phyloP scores from a whole-genome alignment of 1,140 invertebrate genomes.

The Drosophila varians region DNA sequence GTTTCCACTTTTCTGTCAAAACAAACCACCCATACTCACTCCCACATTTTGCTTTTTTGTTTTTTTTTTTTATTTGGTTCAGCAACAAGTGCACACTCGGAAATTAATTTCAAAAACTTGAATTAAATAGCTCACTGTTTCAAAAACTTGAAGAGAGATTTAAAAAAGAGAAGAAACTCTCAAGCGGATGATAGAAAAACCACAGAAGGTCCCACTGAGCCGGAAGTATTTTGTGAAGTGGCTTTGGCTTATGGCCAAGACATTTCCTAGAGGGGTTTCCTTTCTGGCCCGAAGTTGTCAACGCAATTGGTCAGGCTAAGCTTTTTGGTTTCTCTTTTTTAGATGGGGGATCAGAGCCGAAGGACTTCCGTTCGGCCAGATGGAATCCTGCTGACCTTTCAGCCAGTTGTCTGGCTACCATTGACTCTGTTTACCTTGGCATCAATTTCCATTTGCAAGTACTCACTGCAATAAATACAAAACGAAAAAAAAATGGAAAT shows the following conservation, averaged over 20 bases:
- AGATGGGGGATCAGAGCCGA: conserved; percentile 3
- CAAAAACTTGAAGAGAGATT: neutral
- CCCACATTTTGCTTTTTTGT: too few relatives aligned
- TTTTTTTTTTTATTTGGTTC: neutral
- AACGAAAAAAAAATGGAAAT: conserved; percentile 43
- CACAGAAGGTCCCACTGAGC: conserved; percentile 47
- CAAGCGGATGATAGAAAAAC: conserved; percentile 58
- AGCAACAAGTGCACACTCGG: conserved; percentile 68
- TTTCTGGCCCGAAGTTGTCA: conserved; percentile 49
- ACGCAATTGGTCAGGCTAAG: conserved; percentile 48
- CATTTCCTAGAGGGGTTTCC: conserved; percentile 36
- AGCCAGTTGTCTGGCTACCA: conserved; percentile 29
- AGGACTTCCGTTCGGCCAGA: neutral
- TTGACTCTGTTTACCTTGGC: conserved; percentile 71
- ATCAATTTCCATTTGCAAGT: conserved; percentile 83
- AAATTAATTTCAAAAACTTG: conserved; percentile 32
- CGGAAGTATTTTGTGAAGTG: conserved; percentile 59
- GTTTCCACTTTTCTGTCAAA: conserved; percentile 55
- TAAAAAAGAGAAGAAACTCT: conserved; percentile 9
- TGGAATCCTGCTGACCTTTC: conserved; percentile 34
- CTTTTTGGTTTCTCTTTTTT: neutral
- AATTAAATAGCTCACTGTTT: too few relatives aligned
- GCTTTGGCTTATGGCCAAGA: conserved; percentile 61
- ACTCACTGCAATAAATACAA: conserved; percentile 15
- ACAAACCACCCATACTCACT: conserved; percentile 29